These are phyloP conservation scores for Yponomeuta malinellus DNA, from an alignment of 2,888 invertebrate species.

Conservation along the genomic window DNA sequence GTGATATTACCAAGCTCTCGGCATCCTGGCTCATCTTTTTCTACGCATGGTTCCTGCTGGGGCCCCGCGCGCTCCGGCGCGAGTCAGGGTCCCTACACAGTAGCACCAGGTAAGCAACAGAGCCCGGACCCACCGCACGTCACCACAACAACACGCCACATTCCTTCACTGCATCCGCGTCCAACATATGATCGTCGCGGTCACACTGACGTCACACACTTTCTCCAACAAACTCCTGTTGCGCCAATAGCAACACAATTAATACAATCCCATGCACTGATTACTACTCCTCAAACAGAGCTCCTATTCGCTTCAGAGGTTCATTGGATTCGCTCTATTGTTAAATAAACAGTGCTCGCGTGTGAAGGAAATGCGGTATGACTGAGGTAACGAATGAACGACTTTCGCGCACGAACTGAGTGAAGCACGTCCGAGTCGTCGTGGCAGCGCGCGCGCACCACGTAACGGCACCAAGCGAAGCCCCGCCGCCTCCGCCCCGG, in stretches of 20 bases:
- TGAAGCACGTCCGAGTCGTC: slow-evolving; percentile 69
- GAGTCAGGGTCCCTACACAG: background rate
- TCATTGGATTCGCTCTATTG: slow-evolving; percentile 44
- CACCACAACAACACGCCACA: slow-evolving; percentile 69
- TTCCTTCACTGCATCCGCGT: slow-evolving; percentile 75
- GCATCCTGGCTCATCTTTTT: slow-evolving; percentile 84
- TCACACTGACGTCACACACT: slow-evolving; percentile 62
- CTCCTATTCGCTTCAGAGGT: slow-evolving; percentile 35
- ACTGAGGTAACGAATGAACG: slow-evolving; percentile 54
- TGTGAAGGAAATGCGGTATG: slow-evolving; percentile 63
- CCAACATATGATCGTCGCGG: slow-evolving; percentile 70
- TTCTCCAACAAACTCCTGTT: slow-evolving; percentile 63
- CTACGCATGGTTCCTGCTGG: slow-evolving; percentile 77
- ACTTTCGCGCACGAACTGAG: slow-evolving; percentile 75
- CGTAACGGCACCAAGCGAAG: slow-evolving; percentile 53
- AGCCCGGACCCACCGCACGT: slow-evolving; percentile 52
- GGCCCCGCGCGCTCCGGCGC: slow-evolving; percentile 54
- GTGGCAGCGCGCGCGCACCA: slow-evolving; percentile 59
- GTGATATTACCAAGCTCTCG: slow-evolving; percentile 81
- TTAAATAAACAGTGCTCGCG: slow-evolving; percentile 46
- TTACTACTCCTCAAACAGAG: slow-evolving; percentile 36
- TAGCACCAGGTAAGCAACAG: slow-evolving; percentile 15
- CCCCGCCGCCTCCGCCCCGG: slow-evolving; percentile 26
- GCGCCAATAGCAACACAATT: slow-evolving; percentile 21
- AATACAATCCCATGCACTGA: slow-evolving; percentile 30